Conservation (phyloP, 1,140 invertebrate species). For the Eciton burchellii region DNA sequence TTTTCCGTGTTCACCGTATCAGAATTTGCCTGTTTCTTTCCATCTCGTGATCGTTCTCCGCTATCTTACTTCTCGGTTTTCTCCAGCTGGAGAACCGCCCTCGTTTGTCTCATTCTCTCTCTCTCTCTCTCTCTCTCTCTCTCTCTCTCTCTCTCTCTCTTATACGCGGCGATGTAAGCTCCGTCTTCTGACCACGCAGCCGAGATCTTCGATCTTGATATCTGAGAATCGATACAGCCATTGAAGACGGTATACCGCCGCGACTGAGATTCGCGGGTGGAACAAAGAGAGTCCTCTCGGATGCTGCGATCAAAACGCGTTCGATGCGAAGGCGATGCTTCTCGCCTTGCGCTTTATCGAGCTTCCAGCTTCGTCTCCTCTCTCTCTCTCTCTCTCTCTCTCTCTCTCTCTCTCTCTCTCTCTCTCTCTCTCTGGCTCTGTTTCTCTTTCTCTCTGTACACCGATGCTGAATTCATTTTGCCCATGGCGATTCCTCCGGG, state of each 20-base stretch:
- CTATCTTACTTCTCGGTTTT: constrained; percentile 24
- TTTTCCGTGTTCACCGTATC: constrained; percentile 37
- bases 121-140: too few relatives aligned
- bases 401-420: too few relatives aligned
- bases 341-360: not conserved
- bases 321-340: constrained; percentile 1
- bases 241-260: too few relatives aligned
- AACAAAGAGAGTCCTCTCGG: constrained; percentile 16
- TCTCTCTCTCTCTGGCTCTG: too few relatives aligned
- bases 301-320: not conserved
- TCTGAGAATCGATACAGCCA: constrained; percentile 44
- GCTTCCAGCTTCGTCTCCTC: too few relatives aligned
- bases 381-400: too few relatives aligned
- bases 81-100: constrained; percentile 75
- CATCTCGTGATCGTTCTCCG: constrained; percentile 67
- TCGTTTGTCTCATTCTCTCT: too few relatives aligned
- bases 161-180: constrained; percentile 66
- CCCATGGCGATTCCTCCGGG: constrained; percentile 54
- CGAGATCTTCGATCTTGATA: constrained; percentile 53
- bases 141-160: too few relatives aligned
- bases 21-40: constrained; percentile 53
- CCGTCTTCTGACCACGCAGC: constrained; percentile 60
- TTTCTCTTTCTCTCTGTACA: too few relatives aligned
- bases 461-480: constrained; percentile 25
- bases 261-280: too few relatives aligned